Conservation (phyloP, 2,888 invertebrate genomes). For the Conistra vaccinii region DNA sequence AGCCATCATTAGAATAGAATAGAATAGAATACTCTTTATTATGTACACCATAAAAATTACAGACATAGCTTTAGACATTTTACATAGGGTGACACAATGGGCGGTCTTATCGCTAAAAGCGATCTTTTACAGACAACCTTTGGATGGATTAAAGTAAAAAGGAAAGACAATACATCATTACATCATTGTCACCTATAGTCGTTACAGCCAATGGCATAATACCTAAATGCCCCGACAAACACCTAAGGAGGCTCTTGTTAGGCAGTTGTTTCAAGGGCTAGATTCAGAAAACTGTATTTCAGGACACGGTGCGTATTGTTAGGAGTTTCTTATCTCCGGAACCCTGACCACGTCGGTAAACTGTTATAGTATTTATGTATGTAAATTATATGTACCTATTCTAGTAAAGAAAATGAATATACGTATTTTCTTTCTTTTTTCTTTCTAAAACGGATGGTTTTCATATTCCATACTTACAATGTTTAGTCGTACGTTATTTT, state of each 20-base stretch:
- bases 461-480: not conserved
- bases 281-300: not conserved
- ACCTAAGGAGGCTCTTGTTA: not conserved
- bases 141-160: too few relatives aligned
- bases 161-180: too few relatives aligned
- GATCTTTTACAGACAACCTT: too few relatives aligned
- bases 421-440: too few relatives aligned
- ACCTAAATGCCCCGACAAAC: not conserved
- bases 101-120: too few relatives aligned
- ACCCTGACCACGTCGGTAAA: not conserved
- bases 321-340: rapidly evolving
- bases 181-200: not conserved
- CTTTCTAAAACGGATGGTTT: not conserved
- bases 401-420: not conserved
- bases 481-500: not conserved
- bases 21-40: too few relatives aligned
- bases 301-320: not conserved
- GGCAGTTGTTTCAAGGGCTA: not conserved
- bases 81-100: too few relatives aligned
- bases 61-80: too few relatives aligned
- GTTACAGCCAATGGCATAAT: not conserved
- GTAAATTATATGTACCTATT: not conserved
- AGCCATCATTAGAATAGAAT: too few relatives aligned
- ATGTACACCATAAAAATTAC: too few relatives aligned
- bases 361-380: not conserved